A percentile compares a stretch with the other conserved stretches of the same genome.
Evolutionary conservation across 2,113 vertebrate genomes (phyloP).

Genomic region (Gnathonemus echidnorhynchus): DNA sequence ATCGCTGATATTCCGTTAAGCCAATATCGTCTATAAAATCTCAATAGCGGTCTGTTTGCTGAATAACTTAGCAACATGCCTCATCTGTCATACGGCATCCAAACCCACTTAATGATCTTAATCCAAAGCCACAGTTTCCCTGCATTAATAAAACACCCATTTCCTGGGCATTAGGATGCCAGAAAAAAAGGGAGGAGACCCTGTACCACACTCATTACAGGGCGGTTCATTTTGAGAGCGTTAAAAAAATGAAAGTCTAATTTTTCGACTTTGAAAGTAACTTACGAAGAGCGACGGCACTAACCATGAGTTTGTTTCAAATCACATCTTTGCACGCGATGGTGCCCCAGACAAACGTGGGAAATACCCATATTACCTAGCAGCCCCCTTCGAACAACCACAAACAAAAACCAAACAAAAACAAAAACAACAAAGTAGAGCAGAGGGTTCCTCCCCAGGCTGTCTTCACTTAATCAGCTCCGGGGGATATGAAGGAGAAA

Average conservation of each 20-base stretch:
- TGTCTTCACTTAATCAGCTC: neutral
- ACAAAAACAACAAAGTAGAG: neutral
- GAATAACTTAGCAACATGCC: neutral
- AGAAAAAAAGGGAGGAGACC: slow-evolving; percentile 1
- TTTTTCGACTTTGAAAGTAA: slow-evolving; percentile 22
- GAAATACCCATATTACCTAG: neutral
- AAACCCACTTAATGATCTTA: slow-evolving; percentile 12
- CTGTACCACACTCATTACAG: neutral
- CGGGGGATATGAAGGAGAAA: neutral
- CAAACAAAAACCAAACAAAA: neutral
- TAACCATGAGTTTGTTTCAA: neutral
- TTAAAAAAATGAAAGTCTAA: neutral
- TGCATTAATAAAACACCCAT: neutral
- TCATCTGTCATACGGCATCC: slow-evolving; percentile 15
- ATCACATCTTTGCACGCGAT: neutral
- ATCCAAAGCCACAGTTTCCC: neutral
- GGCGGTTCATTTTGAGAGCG: slow-evolving; percentile 24
- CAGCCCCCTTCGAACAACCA: neutral
- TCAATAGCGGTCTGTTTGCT: neutral
- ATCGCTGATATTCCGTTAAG: neutral
- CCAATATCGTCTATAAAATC: neutral
- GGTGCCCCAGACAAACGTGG: neutral
- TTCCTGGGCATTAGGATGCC: neutral
- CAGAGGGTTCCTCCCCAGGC: neutral
- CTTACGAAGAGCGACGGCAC: neutral